Evolutionary conservation across 2,113 vertebrate genomes (phyloP).

Genomic region (Gymnogyps californianus): DNA sequence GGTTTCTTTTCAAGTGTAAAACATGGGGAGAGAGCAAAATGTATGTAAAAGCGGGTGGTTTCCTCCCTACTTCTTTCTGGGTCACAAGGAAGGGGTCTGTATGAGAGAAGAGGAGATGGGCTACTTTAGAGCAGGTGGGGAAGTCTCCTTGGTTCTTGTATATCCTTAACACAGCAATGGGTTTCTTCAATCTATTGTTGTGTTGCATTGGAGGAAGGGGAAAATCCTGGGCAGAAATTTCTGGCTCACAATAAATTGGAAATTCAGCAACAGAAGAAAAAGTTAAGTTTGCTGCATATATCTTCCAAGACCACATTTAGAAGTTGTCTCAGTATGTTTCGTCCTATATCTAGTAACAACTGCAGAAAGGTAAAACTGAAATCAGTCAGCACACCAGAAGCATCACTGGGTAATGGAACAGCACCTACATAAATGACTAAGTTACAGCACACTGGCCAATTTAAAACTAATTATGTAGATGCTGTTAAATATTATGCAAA

Average conservation of each 20-base stretch:
- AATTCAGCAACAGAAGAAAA: not conserved
- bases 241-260: not conserved
- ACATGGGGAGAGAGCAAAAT: not conserved
- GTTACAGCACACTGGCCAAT: not conserved
- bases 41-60: fast-evolving
- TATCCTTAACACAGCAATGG: not conserved
- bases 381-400: not conserved
- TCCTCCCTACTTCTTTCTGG: not conserved
- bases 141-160: not conserved
- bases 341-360: not conserved
- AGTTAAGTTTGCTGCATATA: not conserved
- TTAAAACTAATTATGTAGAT: constrained; percentile 16
- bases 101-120: not conserved
- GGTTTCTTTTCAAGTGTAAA: not conserved
- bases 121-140: not conserved
- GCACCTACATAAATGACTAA: constrained; percentile 12
- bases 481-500: not conserved
- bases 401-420: constrained; percentile 13
- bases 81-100: not conserved
- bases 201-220: not conserved
- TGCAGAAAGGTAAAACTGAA: constrained; percentile 31
- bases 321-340: not conserved
- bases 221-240: not conserved
- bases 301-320: not conserved
- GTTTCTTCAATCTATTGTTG: not conserved